Conservation (phyloP, 1,140 invertebrate species). For the Eriosoma lanigerum region DNA sequence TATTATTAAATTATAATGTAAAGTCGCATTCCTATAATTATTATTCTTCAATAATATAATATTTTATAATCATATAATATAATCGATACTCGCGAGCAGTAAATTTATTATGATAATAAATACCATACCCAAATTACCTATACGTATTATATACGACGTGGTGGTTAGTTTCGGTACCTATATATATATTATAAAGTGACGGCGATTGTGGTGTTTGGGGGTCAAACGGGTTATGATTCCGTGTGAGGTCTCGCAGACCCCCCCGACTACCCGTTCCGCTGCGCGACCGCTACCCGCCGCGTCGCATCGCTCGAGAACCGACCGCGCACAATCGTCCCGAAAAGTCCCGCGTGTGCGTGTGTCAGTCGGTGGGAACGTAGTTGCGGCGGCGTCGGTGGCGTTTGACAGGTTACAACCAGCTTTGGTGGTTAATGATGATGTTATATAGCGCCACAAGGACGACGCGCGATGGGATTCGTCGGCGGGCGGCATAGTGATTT, state of each 20-base stretch:
- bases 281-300: not conserved
- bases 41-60: conserved; percentile 1
- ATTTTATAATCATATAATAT: not conserved
- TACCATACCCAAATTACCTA: too few relatives aligned
- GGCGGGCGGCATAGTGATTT: conserved; percentile 15
- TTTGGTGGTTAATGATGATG: conserved; percentile 50
- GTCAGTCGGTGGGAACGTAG: not conserved
- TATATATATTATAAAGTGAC: too few relatives aligned
- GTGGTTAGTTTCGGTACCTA: too few relatives aligned
- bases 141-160: too few relatives aligned
- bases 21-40: conserved; percentile 24
- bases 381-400: conserved; percentile 28
- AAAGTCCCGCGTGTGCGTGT: conserved; percentile 10
- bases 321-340: conserved; percentile 1
- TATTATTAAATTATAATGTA: not conserved
- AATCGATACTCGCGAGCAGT: conserved; percentile 12
- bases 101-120: too few relatives aligned
- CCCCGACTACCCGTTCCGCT: not conserved
- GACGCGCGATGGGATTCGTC: conserved; percentile 22
- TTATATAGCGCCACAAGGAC: conserved; percentile 51
- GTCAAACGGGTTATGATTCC: conserved; percentile 48
- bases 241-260: conserved; percentile 38
- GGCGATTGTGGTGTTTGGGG: conserved; percentile 1
- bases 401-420: conserved; percentile 49
- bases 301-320: not conserved